Percentiles rank a stretch among this genome's conserved stretches.
Evolutionary conservation across 2,888 invertebrate genomes (phyloP).

Genomic region (Deilephila elpenor): DNA sequence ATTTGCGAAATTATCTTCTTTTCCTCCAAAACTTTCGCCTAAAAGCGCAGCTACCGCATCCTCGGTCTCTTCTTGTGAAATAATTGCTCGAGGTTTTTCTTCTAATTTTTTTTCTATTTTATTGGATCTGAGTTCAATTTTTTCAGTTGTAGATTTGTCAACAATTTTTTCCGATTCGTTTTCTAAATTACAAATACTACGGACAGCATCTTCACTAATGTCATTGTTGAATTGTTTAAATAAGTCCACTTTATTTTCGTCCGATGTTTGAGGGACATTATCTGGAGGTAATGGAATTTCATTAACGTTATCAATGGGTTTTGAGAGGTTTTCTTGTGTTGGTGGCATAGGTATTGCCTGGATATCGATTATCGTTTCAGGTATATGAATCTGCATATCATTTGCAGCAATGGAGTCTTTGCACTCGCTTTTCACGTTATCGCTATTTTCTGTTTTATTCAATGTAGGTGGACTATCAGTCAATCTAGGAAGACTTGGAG

Average conservation of each 20-base stretch:
- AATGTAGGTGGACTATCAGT: constrained; percentile 85
- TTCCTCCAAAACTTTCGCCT: constrained; percentile 93
- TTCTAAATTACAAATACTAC: constrained; percentile 46
- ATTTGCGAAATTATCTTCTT: constrained; percentile 81
- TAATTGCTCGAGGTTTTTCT: constrained; percentile 92
- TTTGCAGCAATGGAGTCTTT: constrained; percentile 42
- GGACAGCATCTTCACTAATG: constrained; percentile 86
- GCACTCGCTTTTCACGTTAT: background rate
- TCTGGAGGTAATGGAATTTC: constrained; percentile 62
- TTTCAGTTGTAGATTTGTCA: constrained; percentile 59
- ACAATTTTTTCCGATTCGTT: constrained; percentile 56
- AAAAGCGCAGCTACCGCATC: constrained; percentile 95
- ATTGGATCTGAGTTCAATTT: constrained; percentile 54
- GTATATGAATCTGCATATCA: constrained; percentile 54
- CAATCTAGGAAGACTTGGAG: constrained; percentile 86
- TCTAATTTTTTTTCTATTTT: constrained; percentile 86
- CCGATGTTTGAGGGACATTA: constrained; percentile 40
- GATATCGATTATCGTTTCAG: constrained; percentile 43
- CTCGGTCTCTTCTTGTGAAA: constrained; percentile 96
- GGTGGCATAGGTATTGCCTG: constrained; percentile 77
- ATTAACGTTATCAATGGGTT: constrained; percentile 60
- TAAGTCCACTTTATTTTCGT: constrained; percentile 42
- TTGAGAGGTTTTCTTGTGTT: constrained; percentile 66
- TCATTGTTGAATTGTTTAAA: constrained; percentile 48
- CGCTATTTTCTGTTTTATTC: constrained; percentile 58